A percentile compares a stretch with the other conserved stretches of the same genome.
These are phyloP conservation scores for Polypedilum vanderplanki DNA, from an alignment of 1,140 invertebrate genomes.

Conservation along the genomic window DNA sequence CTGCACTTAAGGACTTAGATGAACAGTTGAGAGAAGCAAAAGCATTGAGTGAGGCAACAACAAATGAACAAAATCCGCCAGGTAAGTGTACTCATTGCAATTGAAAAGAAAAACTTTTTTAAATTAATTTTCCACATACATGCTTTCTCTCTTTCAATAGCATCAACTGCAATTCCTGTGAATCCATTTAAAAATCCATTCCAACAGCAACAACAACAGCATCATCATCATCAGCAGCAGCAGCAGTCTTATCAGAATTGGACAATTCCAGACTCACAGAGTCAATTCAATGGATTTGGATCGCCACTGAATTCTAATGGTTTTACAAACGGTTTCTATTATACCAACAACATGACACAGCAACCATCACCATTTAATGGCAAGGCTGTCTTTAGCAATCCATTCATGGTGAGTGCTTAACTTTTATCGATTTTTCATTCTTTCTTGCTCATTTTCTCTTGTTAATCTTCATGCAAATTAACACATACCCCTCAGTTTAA, in stretches of 20 bases:
- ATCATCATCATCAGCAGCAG: background rate
- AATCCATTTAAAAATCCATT: conserved; percentile 26
- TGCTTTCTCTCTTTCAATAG: background rate
- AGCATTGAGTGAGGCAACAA: conserved; percentile 28
- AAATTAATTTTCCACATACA: background rate
- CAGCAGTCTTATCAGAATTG: conserved; percentile 21
- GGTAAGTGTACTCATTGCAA: background rate
- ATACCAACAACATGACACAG: conserved; percentile 1
- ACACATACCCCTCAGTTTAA: background rate
- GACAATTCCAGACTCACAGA: conserved; percentile 9
- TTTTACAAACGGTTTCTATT: background rate
- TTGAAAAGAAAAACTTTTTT: background rate
- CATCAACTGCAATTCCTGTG: background rate
- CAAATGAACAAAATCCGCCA: background rate
- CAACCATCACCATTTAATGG: background rate
- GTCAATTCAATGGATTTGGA: background rate
- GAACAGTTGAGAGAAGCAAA: conserved; percentile 43
- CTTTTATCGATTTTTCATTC: background rate
- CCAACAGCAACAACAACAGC: conserved; percentile 9
- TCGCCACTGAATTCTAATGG: conserved; percentile 17
- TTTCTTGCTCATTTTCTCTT: background rate
- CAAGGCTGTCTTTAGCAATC: background rate
- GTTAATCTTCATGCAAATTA: background rate
- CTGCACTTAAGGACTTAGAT: conserved; percentile 74
- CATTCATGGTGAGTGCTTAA: conserved; percentile 18